Base-by-base conservation (phyloP, 1,140 invertebrate genomes). In the Eciton burchellii region DNA sequence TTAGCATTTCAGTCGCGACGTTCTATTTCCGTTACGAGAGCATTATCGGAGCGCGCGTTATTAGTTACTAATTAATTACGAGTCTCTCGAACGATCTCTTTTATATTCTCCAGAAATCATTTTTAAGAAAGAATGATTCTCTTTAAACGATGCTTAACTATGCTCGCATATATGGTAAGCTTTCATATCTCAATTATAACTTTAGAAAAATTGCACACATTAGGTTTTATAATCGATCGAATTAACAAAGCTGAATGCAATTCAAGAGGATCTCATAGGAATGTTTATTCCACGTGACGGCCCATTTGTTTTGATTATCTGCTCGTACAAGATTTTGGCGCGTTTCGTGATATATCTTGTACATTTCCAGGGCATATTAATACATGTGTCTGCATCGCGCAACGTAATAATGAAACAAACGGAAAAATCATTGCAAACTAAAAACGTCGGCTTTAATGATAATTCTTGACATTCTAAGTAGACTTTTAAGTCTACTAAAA, bases 261-360 rank as follows among this genome's bases (percentile, higher is more conserved):
- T n/a, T n/a, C n/a, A 65, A 74, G 45, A 8, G 0, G 5, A n/a
- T 52, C 26, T 26, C 47, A 8, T 65, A 43, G 19, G 19, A 52
- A 52, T 29, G 29, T 76, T 76, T 76, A 35, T 76, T 76, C 65
- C 21, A 24, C 21, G 26, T 65, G 29, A 24, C 19, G 35, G 26
- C 5, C 14, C 73, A 29, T 76, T 65, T 76, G n/a, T 62, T 76
- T 76, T 65, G 59, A 76, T 76, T 76, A 65, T 76, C 43, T 16
- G 0, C 45, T 76, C 19, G 47, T 54, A 54, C 43, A 47, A 54
- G 65, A 52, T 65, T 19, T 65, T 56, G 29, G 19, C 29, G 4
- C 45, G 35, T 45, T 45, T 35, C 52, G 45, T 65, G 73, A 65
- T 76, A 65, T 29, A 29, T 62, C 29, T 54, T 57, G 11, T 47